These are phyloP conservation scores for Idris sp. DNA, from an alignment of 1,140 invertebrate genomes.

Conservation along the genomic window DNA sequence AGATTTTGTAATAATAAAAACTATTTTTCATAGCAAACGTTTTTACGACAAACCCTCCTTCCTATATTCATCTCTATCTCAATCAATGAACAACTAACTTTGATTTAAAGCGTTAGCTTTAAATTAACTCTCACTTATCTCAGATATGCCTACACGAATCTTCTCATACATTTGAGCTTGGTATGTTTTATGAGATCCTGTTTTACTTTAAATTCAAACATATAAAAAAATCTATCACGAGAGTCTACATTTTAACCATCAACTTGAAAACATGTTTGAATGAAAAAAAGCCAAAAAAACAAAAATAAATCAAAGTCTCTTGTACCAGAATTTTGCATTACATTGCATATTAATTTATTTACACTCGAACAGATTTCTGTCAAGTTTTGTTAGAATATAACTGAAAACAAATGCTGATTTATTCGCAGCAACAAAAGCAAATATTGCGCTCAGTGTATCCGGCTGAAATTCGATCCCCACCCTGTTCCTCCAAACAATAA, in stretches of 20 bases:
- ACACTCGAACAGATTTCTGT: no score
- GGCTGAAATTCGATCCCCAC: no score
- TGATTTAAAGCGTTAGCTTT: constrained; percentile 37
- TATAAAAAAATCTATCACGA: background rate
- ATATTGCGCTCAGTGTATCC: no score
- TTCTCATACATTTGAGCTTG: constrained; percentile 7
- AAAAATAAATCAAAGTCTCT: no score
- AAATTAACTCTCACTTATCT: constrained; percentile 28
- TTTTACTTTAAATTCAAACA: background rate
- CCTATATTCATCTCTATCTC: constrained; percentile 17
- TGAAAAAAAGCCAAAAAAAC: no score
- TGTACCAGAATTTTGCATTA: no score
- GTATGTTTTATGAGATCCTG: constrained; percentile 9
- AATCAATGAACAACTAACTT: constrained; percentile 35
- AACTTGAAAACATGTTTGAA: no score
- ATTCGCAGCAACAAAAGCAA: no score
- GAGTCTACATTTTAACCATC: background rate
- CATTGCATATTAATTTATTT: no score
- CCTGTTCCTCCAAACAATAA: no score
- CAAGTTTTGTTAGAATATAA: no score
- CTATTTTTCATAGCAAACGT: constrained; percentile 10
- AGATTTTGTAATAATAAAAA: constrained; percentile 1
- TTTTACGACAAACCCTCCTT: constrained; percentile 5
- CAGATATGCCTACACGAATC: constrained; percentile 2
- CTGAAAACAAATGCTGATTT: no score